A percentile compares a stretch with the other conserved stretches of the same genome.
Conservation (phyloP, 2,888 invertebrate species). For the Tribolium freemani region DNA sequence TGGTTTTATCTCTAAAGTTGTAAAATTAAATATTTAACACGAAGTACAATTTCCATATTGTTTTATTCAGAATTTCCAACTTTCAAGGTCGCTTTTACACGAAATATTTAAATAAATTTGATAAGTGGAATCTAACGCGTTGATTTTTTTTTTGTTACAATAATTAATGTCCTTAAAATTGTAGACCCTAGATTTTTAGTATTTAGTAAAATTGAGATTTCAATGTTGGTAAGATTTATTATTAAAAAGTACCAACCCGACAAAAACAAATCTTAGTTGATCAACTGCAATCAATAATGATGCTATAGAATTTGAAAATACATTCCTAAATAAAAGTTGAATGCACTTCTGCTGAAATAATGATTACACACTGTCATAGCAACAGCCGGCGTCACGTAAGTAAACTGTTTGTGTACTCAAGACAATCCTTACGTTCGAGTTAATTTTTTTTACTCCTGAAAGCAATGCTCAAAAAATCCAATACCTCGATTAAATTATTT, state of each 20-base stretch:
- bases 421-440: neutral
- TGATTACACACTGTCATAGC: conserved; percentile 61
- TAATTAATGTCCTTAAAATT: no score
- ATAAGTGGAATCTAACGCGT: no score
- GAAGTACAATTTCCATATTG: neutral
- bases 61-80: neutral
- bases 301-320: neutral
- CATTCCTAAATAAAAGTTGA: conserved; percentile 43
- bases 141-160: neutral
- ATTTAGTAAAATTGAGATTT: neutral
- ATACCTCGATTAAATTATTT: neutral
- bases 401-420: conserved; percentile 34
- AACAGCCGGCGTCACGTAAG: conserved; percentile 49
- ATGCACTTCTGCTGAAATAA: conserved; percentile 53
- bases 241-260: no score
- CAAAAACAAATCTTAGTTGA: no score
- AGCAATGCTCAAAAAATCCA: neutral
- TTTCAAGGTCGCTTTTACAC: neutral
- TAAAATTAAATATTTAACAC: no score
- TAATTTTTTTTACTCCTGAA: neutral
- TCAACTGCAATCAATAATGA: no score
- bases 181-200: neutral
- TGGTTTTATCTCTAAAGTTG: neutral
- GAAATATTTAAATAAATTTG: no score
- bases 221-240: no score